Conservation (phyloP, 1,140 invertebrate genomes). For the Zaprionus lachaisei region DNA sequence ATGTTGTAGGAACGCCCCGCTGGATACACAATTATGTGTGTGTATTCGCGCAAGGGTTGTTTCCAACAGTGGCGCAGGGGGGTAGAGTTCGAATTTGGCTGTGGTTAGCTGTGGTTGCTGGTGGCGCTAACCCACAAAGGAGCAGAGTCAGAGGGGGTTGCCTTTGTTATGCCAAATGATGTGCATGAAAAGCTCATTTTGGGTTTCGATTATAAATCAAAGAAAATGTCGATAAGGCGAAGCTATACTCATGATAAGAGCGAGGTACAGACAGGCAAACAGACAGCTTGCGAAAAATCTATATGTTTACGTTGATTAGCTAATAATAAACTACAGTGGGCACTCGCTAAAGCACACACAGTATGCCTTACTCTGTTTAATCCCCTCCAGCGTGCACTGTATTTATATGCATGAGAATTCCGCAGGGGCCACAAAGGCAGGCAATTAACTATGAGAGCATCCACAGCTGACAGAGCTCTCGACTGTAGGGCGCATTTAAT, state of each 20-base stretch:
- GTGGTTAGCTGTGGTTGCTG: constrained; percentile 39
- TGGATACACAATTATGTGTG: constrained; percentile 48
- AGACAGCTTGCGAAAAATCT: constrained; percentile 15
- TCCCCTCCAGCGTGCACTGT: neutral
- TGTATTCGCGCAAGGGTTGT: constrained; percentile 38
- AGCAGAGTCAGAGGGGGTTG: constrained; percentile 1
- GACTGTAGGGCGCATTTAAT: constrained; percentile 28
- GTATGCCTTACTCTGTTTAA: neutral
- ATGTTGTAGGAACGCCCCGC: constrained; percentile 40
- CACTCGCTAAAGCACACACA: neutral
- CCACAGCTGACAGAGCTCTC: constrained; percentile 27
- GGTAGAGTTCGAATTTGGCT: constrained; percentile 35
- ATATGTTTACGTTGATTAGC: constrained; percentile 16
- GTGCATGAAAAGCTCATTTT: constrained; percentile 30
- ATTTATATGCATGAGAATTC: constrained; percentile 8
- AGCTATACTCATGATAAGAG: constrained; percentile 34
- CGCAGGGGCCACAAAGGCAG: constrained; percentile 21
- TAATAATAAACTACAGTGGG: constrained; percentile 3
- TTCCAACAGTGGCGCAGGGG: neutral
- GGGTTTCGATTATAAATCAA: constrained; percentile 35
- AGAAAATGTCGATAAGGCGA: constrained; percentile 46
- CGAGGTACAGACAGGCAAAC: neutral
- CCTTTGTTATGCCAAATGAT: constrained; percentile 39
- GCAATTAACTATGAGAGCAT: constrained; percentile 32
- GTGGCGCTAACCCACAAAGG: constrained; percentile 13